These are phyloP conservation scores for Apocheima hispidaria DNA, from an alignment of 2,888 invertebrate genomes.

Conservation along the genomic window DNA sequence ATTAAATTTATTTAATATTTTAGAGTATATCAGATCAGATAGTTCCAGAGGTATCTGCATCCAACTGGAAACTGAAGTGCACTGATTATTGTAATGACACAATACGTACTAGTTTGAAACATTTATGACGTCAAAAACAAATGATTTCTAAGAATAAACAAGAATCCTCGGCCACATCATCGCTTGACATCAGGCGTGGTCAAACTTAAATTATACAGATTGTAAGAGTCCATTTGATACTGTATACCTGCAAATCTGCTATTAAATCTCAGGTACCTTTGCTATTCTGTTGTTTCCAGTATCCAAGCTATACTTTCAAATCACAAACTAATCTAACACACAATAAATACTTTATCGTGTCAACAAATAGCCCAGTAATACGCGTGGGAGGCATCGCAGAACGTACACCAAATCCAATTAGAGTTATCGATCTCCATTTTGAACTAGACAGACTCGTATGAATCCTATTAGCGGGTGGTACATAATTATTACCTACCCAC, in stretches of 20 bases:
- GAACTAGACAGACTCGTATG: constrained; percentile 31
- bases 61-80: neutral
- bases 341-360: neutral
- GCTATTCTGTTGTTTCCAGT: too few relatives aligned
- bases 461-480: constrained; percentile 38
- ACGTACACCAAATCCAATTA: constrained; percentile 38
- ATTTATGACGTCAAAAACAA: too few relatives aligned
- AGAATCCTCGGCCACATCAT: too few relatives aligned
- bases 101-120: too few relatives aligned
- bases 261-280: too few relatives aligned
- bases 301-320: neutral
- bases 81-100: neutral
- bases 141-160: neutral
- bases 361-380: constrained; percentile 16
- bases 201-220: too few relatives aligned
- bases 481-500: neutral
- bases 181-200: too few relatives aligned
- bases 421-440: constrained; percentile 36
- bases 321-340: neutral
- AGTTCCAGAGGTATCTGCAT: too few relatives aligned
- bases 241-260: too few relatives aligned
- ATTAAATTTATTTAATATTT: too few relatives aligned
- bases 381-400: constrained; percentile 20
- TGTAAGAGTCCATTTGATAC: too few relatives aligned
- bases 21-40: too few relatives aligned